phyloP scores from a whole-genome alignment of 2,113 vertebrate species.

The Okapia johnstoni region DNA sequence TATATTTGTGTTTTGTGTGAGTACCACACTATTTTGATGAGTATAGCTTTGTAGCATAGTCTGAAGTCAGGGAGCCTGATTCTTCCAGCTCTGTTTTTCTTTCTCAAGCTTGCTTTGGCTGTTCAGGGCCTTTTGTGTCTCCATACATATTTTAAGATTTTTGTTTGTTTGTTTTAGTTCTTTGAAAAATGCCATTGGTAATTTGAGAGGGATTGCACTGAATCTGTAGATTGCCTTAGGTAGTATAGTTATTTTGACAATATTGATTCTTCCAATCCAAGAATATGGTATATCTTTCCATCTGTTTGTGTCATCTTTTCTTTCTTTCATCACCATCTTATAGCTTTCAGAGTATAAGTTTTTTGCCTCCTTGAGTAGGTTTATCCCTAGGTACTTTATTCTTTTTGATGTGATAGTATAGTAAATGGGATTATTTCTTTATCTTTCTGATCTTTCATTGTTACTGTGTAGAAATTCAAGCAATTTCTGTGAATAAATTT shows the following conservation, averaged over 20 bases:
- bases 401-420: neutral
- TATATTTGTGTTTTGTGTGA: neutral
- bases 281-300: neutral
- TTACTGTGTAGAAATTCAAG: neutral
- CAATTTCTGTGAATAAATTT: neutral
- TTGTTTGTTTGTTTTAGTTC: neutral
- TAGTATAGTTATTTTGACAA: neutral
- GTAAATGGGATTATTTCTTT: neutral
- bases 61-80: neutral
- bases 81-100: neutral
- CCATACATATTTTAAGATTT: neutral
- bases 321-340: neutral
- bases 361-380: neutral
- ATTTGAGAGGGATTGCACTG: neutral
- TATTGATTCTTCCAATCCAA: neutral
- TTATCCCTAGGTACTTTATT: neutral
- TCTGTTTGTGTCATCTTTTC: neutral
- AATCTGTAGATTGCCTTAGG: neutral
- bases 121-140: neutral
- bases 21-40: neutral
- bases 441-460: neutral
- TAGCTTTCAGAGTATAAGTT: neutral
- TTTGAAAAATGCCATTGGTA: neutral
- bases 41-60: neutral
- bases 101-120: neutral